These are phyloP conservation scores for Papilio glaucus DNA, from an alignment of 1,140 invertebrate species.

Conservation along the genomic window DNA sequence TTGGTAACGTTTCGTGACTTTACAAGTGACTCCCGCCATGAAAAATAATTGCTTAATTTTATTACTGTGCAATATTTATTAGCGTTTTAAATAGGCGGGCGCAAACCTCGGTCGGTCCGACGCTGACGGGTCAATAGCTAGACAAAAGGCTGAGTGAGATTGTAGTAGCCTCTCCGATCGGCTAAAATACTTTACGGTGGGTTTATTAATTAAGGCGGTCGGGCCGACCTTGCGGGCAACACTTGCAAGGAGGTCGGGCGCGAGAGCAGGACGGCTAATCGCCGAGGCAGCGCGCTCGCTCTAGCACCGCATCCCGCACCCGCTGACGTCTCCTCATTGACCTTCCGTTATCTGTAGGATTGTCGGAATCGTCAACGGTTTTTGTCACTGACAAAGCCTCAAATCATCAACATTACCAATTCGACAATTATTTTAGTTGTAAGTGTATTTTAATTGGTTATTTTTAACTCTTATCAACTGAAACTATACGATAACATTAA, in stretches of 20 bases:
- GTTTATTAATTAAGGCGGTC: slow-evolving; percentile 83
- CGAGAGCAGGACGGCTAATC: slow-evolving; percentile 59
- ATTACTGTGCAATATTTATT: slow-evolving; percentile 36
- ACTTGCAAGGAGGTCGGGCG: slow-evolving; percentile 80
- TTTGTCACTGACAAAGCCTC: slow-evolving; percentile 47
- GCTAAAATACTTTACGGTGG: slow-evolving; percentile 82
- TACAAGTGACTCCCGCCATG: slow-evolving; percentile 1
- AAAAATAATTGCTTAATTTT: slow-evolving; percentile 26
- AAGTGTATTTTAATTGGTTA: slow-evolving; percentile 2
- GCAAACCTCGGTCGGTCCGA: slow-evolving; percentile 49
- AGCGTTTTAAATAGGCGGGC: slow-evolving; percentile 38
- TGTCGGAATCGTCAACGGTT: slow-evolving; percentile 66
- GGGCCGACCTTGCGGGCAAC: slow-evolving; percentile 80
- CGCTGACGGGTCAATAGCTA: slow-evolving; percentile 74
- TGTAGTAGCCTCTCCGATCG: slow-evolving; percentile 75
- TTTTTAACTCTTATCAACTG: slow-evolving; percentile 11
- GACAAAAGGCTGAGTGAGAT: slow-evolving; percentile 78
- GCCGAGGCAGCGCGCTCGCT: slow-evolving; percentile 33
- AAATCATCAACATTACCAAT: slow-evolving; percentile 20
- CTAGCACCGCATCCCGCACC: slow-evolving; percentile 46
- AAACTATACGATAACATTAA: background rate
- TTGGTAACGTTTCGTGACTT: background rate
- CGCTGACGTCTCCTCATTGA: slow-evolving; percentile 76
- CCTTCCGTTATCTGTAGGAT: slow-evolving; percentile 79
- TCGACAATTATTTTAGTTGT: slow-evolving; percentile 17